Base-by-base conservation (phyloP, 2,113 vertebrate species). In the Salvator merianae region DNA sequence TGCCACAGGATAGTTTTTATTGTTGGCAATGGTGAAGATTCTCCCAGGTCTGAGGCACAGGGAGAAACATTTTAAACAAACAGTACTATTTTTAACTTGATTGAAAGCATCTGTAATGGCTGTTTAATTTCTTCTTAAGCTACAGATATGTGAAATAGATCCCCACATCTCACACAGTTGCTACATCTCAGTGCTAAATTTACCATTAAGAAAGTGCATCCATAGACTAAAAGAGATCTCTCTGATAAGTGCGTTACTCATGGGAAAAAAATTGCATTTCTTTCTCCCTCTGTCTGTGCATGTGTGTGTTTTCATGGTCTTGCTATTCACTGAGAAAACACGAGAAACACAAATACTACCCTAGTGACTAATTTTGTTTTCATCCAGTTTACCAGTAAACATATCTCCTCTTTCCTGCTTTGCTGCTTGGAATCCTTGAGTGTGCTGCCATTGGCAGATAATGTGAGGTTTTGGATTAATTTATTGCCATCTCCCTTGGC, bases 381-480 rank as follows among this genome's bases (percentile, higher is more conserved):
- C 70, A 86, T 87, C 85, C 89, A 87, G 69, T 70, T 85, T 87
- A 36, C 66, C 40, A 66, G 68, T 77, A 83, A 83, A 38, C 65
- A 38, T 43, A 36, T 80, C 63, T 79, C 62, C 43, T 75, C 22
- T 55, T 66, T 73, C 71, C 71, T 73, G 71, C 71, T 72, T 38
- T 82, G 36, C 59, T 83, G 86, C 80, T 77, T 87, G 53, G 75
- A 92, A 50, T 88, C 62, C 77, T 91, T 79, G 88, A 85, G 83
- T 93, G 86, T 92, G 77, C 86, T 93, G 91, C 87, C 87, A 87
- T 91, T 84, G 83, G 79, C 84, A 85, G 82, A 82, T 87, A 81
- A 76, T 88, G 73, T 88, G 86, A 89, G 32, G 88, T 83, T 90
- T 84, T 59, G 84, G 72, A 65, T 80, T 89, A 89, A 93, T 90